Evolutionary conservation across 1,140 invertebrate species (phyloP), one percentile per base, ranked within the genome.

Genomic region (Lepidostoma basale): DNA sequence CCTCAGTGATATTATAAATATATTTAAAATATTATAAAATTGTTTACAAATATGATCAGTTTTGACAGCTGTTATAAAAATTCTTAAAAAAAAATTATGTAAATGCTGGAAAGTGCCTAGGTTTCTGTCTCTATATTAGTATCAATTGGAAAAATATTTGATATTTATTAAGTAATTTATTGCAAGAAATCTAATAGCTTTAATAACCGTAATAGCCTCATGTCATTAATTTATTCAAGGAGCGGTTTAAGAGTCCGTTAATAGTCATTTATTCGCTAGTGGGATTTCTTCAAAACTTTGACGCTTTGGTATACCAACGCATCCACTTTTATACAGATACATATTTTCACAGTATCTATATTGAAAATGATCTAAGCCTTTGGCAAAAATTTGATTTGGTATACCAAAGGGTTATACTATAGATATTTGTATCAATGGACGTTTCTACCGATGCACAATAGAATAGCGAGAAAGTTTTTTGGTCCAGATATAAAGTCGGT

Each of bases 321-420:
- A 84, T 64, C 78, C 81, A 0, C 67, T 83, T 14, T 68, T 83
- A 23, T 79, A 83, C 68, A 83, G 84, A 0, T 73, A 76, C 20
- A 14, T 78, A 0, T 49, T 80, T 12, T 52, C 76, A 3, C 72
- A n/a, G n/a, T n/a, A n/a, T 75, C 3, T 79, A 73, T 40, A n/a
- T n/a, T n/a, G 62, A 64, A 12, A 12, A 16, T 26, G 23, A 70
- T 22, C 20, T 74, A 12, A 69, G n/a, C 36, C 69, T 78, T 23
- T 76, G 68, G 68, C 76, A 82, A 44, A 76, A 77, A 45, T 3
- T 78, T 0, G 8, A 47, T 2, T 73, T 75, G 44, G 22, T 68
- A 22, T 62, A 62, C 23, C 20, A 42, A 22, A 9, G 58, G 52
- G 0, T 40, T 10, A n/a, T 39, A 40, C 10, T 20, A 10, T 2